Evolutionary conservation across 1,140 invertebrate genomes (phyloP).

Genomic region (Araneus ventricosus): DNA sequence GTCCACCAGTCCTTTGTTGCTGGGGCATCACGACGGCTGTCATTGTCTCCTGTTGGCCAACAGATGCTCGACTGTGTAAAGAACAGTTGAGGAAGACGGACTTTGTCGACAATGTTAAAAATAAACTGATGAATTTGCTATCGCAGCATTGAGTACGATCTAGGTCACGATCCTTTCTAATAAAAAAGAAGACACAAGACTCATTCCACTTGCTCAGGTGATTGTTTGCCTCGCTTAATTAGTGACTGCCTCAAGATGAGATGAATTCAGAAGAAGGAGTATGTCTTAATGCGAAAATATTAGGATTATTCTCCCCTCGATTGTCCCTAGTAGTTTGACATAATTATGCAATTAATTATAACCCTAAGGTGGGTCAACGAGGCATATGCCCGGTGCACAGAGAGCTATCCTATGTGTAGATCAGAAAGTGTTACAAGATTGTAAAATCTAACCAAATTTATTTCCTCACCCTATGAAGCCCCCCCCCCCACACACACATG

Average conservation of each 20-base stretch:
- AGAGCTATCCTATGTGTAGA: too few species aligned
- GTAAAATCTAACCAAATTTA: too few species aligned
- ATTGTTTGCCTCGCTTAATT: slow-evolving; percentile 5
- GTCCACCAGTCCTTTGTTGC: not conserved
- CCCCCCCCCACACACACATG: too few species aligned
- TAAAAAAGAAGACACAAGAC: not conserved
- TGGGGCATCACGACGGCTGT: not conserved
- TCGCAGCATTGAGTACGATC: slow-evolving; percentile 55
- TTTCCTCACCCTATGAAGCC: too few species aligned
- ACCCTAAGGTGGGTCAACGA: too few species aligned
- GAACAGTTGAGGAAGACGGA: not conserved
- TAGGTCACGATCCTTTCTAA: slow-evolving; percentile 64
- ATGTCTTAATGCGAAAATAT: too few species aligned
- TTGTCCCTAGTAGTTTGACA: too few species aligned
- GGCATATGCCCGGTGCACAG: too few species aligned
- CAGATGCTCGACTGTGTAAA: slow-evolving; percentile 3
- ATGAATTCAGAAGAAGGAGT: not conserved
- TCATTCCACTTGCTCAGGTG: not conserved
- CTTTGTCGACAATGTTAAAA: slow-evolving; percentile 63
- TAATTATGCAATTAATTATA: too few species aligned
- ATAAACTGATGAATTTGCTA: slow-evolving; percentile 75
- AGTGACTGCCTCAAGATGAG: not conserved
- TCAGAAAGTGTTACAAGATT: too few species aligned
- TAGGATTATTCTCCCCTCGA: too few species aligned
- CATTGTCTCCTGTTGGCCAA: slow-evolving; percentile 24